Base-by-base conservation (phyloP, 1,140 invertebrate genomes). In the Listronotus bonariensis region DNA sequence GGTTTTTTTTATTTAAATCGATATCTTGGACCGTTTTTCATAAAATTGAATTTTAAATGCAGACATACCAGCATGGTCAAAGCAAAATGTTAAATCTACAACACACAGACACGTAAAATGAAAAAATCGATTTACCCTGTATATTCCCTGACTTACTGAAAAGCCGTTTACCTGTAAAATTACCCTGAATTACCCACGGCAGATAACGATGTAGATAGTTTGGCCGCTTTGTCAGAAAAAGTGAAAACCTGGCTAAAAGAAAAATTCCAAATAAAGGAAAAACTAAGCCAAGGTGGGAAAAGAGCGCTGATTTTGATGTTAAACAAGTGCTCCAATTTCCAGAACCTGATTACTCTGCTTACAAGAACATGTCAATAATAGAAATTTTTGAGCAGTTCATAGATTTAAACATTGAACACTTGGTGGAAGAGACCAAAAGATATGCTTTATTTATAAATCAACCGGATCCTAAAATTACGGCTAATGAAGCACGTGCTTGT, bases 321-420 rank as follows among this genome's bases (percentile, higher is more conserved):
- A 12, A 38, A 38, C 36, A 8, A 38, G 36, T 38, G 36, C 36
- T 12, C 36, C 36, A 38, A 38, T 38, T 38, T 38, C 36, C 36
- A 38, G 36, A 38, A 38, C 36, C 36, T 38, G 36, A 38, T 38
- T 38, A 38, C 12, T 38, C 36, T 38, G 36, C 12, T 12, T 38
- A 38, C 36, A 12, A 38, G 12, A 38, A 38, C 12, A 38, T 38
- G 36, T 38, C 36, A 38, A 38, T 38, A 38, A 38, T 38, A 38
- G 36, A 38, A 38, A 38, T 38, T 38, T 38, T 38, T 38, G 36
- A 38, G 36, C 36, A 38, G 36, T 38, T 38, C 36, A n/a, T n/a
- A n/a, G n/a, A n/a, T n/a, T n/a, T n/a, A n/a, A n/a, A n/a, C n/a
- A n/a, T 12, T 38, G 36, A 38, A 38, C 36, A 38, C 36, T 12